A percentile compares a stretch with the other conserved stretches of the same genome.
Conservation (phyloP, 2,113 vertebrate genomes). For the Orycteropus afer region DNA sequence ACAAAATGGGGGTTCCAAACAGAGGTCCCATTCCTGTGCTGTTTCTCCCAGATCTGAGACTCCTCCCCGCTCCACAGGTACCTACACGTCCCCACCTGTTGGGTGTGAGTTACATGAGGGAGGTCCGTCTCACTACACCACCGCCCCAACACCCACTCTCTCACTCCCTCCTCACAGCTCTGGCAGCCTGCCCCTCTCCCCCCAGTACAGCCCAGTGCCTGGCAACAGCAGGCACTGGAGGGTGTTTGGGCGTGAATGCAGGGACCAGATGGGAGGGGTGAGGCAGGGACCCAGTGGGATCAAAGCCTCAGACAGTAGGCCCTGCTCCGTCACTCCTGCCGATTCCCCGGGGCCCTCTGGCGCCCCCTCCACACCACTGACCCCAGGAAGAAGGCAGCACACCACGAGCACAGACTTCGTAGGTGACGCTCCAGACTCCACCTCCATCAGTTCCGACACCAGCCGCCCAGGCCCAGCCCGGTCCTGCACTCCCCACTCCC, state of each 20-base stretch:
- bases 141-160: too few species aligned
- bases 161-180: not conserved
- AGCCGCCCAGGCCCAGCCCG: not conserved
- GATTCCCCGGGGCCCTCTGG: not conserved
- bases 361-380: not conserved
- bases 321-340: not conserved
- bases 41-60: not conserved
- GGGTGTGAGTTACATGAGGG: not conserved
- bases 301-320: not conserved
- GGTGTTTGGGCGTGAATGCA: not conserved
- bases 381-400: not conserved
- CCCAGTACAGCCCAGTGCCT: not conserved
- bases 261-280: not conserved
- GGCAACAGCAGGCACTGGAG: not conserved
- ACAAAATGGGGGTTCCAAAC: slow-evolving; percentile 48
- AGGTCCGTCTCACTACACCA: not conserved
- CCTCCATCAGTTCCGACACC: not conserved
- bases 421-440: slow-evolving; percentile 60
- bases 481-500: not conserved
- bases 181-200: not conserved
- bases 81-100: not conserved
- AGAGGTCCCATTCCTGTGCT: slow-evolving; percentile 19
- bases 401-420: slow-evolving; percentile 62
- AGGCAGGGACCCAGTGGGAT: not conserved
- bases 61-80: not conserved